phyloP scores from a whole-genome alignment of 1,140 invertebrate species.

The Drosophila punjabiensis region DNA sequence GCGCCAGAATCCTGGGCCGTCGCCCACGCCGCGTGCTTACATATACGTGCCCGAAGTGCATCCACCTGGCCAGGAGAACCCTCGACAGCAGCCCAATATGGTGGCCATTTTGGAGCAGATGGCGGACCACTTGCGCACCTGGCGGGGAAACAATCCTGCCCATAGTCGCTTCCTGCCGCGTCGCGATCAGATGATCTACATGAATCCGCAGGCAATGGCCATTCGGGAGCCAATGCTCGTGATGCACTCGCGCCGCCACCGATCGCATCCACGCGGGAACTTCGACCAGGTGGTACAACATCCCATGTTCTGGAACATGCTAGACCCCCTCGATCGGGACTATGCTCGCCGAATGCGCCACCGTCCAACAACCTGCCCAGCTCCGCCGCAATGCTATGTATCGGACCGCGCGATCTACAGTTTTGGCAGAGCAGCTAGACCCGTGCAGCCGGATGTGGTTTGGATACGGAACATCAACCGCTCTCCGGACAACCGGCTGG shows the following conservation, averaged over 20 bases:
- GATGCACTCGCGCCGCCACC: slow-evolving; percentile 53
- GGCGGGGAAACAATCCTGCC: slow-evolving; percentile 65
- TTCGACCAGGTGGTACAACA: slow-evolving; percentile 71
- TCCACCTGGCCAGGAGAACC: slow-evolving; percentile 26
- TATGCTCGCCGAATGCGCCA: slow-evolving; percentile 33
- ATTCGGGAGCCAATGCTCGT: slow-evolving; percentile 37
- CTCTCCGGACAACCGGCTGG: slow-evolving; percentile 72
- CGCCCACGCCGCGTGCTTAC: slow-evolving; percentile 44
- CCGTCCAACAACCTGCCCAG: slow-evolving; percentile 13
- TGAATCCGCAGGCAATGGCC: slow-evolving; percentile 54
- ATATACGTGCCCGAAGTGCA: slow-evolving; percentile 55
- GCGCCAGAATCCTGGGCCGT: slow-evolving; percentile 7
- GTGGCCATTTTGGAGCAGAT: slow-evolving; percentile 57
- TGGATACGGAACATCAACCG: slow-evolving; percentile 81
- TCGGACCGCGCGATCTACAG: slow-evolving; percentile 81
- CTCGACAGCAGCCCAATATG: slow-evolving; percentile 33
- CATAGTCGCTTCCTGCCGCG: slow-evolving; percentile 72
- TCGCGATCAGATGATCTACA: slow-evolving; percentile 74
- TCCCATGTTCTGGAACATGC: slow-evolving; percentile 81
- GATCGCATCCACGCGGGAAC: slow-evolving; percentile 47
- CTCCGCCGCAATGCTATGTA: slow-evolving; percentile 50
- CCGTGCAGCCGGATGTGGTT: slow-evolving; percentile 74
- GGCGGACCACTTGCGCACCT: slow-evolving; percentile 38
- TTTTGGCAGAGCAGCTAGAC: slow-evolving; percentile 71
- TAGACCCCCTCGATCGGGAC: slow-evolving; percentile 70